A percentile compares a stretch with the other conserved stretches of the same genome.
Conservation (phyloP, 2,888 invertebrate genomes). For the Homarus gammarus region DNA sequence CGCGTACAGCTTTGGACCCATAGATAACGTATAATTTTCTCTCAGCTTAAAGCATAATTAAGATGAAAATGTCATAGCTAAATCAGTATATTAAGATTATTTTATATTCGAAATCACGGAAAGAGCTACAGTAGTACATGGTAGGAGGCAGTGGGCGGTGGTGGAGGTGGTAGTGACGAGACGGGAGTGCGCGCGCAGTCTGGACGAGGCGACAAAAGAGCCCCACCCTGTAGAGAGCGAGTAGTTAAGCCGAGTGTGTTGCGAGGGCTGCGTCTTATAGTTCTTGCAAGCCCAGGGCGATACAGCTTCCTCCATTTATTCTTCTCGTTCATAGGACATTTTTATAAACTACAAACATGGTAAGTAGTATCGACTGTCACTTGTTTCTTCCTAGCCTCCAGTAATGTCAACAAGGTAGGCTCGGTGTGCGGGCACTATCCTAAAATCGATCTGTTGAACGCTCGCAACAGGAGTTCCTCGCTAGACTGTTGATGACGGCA, state of each 20-base stretch:
- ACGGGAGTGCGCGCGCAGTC: conserved; percentile 23
- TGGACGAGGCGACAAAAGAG: conserved; percentile 1
- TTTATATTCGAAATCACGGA: too few species aligned
- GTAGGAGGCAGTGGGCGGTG: background rate
- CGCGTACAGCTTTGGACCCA: too few species aligned
- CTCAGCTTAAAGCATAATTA: too few species aligned
- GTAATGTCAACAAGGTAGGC: background rate
- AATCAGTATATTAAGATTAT: too few species aligned
- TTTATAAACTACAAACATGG: background rate
- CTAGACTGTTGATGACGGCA: too few species aligned
- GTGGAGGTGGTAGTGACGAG: background rate
- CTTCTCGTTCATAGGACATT: background rate
- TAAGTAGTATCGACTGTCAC: background rate
- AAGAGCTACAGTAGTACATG: background rate
- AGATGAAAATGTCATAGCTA: too few species aligned
- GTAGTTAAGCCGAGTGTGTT: conserved; percentile 63
- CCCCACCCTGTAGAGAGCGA: conserved; percentile 6
- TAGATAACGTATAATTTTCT: too few species aligned
- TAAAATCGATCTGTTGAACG: background rate
- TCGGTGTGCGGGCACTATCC: background rate
- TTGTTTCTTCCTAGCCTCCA: background rate
- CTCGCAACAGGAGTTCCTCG: background rate
- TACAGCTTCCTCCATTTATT: background rate
- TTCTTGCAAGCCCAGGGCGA: conserved; percentile 60
- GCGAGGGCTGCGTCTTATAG: conserved; percentile 61